Conservation (phyloP, 2,113 vertebrate species). For the Protomyctophum bolini region DNA sequence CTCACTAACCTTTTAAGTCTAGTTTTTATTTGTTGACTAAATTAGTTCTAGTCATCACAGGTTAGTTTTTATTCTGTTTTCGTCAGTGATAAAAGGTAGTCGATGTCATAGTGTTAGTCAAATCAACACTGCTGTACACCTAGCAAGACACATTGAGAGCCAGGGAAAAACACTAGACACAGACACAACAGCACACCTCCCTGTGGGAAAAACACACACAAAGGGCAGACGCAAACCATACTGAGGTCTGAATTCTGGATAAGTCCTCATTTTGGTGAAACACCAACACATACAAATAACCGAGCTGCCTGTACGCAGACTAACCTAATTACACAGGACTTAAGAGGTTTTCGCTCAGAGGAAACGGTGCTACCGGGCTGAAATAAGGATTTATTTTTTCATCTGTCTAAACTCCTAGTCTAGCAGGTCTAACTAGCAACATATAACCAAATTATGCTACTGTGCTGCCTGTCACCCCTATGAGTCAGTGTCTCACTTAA, state of each 20-base stretch:
- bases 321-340: slow-evolving; percentile 1
- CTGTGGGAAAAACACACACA: slow-evolving; percentile 17
- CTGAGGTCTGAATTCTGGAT: slow-evolving; percentile 3
- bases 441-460: neutral
- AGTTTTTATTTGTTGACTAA: too few species aligned
- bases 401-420: neutral
- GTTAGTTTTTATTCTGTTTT: too few species aligned
- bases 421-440: neutral
- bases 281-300: slow-evolving; percentile 5
- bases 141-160: neutral
- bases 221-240: slow-evolving; percentile 16
- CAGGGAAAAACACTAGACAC: neutral
- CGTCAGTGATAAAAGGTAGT: too few species aligned
- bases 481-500: neutral
- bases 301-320: neutral
- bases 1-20: too few species aligned
- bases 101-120: too few species aligned
- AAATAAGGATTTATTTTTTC: neutral
- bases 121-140: neutral
- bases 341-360: neutral
- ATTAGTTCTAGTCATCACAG: too few species aligned
- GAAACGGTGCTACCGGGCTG: neutral
- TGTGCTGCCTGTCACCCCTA: neutral
- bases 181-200: neutral
- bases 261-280: slow-evolving; percentile 11